Evolutionary conservation across 1,140 invertebrate genomes (phyloP).

Genomic region (Rhizoglyphus robini): DNA sequence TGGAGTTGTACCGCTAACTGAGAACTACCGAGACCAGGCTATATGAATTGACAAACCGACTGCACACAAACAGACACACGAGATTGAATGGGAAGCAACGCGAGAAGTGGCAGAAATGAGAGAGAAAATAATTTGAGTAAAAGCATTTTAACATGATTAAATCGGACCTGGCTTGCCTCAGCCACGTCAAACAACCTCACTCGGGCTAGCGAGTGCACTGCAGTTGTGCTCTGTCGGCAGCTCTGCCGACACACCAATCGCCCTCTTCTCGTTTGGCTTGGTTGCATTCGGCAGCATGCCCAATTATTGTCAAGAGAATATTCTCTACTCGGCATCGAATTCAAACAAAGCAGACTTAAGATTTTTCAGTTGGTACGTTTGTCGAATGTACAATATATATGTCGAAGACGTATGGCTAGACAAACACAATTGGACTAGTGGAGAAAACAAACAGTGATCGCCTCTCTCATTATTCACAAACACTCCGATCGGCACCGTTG

Average conservation of each 20-base stretch:
- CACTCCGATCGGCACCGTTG: not conserved
- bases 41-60: not conserved
- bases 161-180: slow-evolving; percentile 10
- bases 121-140: slow-evolving; percentile 25
- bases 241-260: too few relatives aligned
- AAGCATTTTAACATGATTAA: slow-evolving; percentile 26
- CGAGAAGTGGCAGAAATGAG: slow-evolving; percentile 2
- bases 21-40: not conserved
- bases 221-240: not conserved
- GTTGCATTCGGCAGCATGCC: not conserved
- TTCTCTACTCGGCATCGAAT: not conserved
- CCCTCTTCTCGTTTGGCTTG: not conserved
- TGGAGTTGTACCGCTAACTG: not conserved
- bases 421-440: not conserved
- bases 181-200: not conserved
- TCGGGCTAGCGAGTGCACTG: not conserved
- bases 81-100: slow-evolving; percentile 3
- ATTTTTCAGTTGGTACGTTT: slow-evolving; percentile 6
- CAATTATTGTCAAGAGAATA: slow-evolving; percentile 3
- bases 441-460: too few relatives aligned
- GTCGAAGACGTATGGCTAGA: not conserved
- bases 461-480: too few relatives aligned
- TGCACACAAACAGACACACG: not conserved
- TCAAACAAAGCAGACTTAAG: not conserved
- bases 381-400: too few relatives aligned